Base-by-base conservation (phyloP, 2,888 invertebrate genomes). In the Gari tellinella region DNA sequence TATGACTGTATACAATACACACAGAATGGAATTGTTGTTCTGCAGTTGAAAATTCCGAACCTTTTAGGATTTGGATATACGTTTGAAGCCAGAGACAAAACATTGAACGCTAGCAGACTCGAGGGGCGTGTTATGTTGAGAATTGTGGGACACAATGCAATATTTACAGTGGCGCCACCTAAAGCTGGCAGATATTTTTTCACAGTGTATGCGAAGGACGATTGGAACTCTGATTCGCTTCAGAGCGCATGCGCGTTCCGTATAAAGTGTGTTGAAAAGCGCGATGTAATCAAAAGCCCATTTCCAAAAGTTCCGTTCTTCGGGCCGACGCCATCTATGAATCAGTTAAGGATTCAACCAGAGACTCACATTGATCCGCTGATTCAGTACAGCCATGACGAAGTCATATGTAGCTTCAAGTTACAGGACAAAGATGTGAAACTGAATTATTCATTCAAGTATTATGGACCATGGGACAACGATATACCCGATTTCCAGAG, bases 121-220 rank as follows among this genome's bases (percentile, higher is more conserved):
- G 86, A 87, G 31, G 89, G 90, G 0, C 77, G 89, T 5, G 85
- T 87, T 1, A 77, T 91, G 80, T 72, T 90, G 12, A 76, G 90
- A 41, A 88, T 86, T 45, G 83, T 88, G 2, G 87, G 86, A 4
- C 85, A 89, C 56, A 87, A 87, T 52, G 88, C 89, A 37, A 88
- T 90, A 46, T 92, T 93, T 72, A 86, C 88, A 5, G 89, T 92
- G 1, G 87, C 89, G 12, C 92, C 93, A 0, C 93, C 93, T 0
- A 86, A 88, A 60, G 86, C 90, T 7, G 93, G 93, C 7, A 79
- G 87, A 57, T 93, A 92, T 80, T 91, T 90, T 74, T 90, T 93
- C 57, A 92, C 93, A 67, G 87, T 92, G 17, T 92, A 84, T 72
- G 90, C 90, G 4, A 88, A 89, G 56, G 88, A 88, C 40, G 86